Evolutionary conservation across 2,888 invertebrate species (phyloP), one percentile per base, ranked within the genome.

Genomic region (Acrobasis consociella): DNA sequence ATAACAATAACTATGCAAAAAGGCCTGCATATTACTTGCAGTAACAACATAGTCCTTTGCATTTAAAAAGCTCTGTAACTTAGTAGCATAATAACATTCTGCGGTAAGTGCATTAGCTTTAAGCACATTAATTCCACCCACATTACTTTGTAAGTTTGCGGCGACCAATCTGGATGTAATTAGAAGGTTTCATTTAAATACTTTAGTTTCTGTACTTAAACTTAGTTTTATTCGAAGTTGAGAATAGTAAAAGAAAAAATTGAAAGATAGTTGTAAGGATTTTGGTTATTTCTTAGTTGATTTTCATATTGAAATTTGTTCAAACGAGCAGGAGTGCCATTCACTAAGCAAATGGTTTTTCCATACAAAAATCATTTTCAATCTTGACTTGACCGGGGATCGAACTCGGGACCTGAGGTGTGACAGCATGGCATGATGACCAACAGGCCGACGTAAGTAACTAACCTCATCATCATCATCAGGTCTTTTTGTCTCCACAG

Each of bases 111-210:
- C 58, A 39, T 56, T 37, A 55, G 53, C 17, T 16, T 64, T 38
- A 37, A 38, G 42, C 37, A 62, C 17, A 59, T 38, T 62, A 63
- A 62, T 39, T 38, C 37, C 38, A 39, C 55, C 9, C 16, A 22
- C 56, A 42, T 56, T 56, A 56, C 56, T 66, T 64, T 64, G n/a
- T 50, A 22, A 56, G 56, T 56, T 56, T 42, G 56, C 56, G 22
- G 56, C 11, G 42, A 42, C 17, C 56, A 60, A 55, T 16, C 52
- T 49, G 42, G 60, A 56, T 17, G 56, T 56, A 56, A 56, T 42
- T 56, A 56, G 42, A 56, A 42, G 42, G 22, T 56, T 56, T 56
- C 42, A 56, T 56, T 42, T 42, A 56, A 56, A 56, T 56, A 22
- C 42, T 42, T 55, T 10, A 55, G 39, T 22, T 22, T 17, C 11